These are phyloP conservation scores for Periparus ater DNA, from an alignment of 2,797 vertebrate genomes.

Conservation along the genomic window DNA sequence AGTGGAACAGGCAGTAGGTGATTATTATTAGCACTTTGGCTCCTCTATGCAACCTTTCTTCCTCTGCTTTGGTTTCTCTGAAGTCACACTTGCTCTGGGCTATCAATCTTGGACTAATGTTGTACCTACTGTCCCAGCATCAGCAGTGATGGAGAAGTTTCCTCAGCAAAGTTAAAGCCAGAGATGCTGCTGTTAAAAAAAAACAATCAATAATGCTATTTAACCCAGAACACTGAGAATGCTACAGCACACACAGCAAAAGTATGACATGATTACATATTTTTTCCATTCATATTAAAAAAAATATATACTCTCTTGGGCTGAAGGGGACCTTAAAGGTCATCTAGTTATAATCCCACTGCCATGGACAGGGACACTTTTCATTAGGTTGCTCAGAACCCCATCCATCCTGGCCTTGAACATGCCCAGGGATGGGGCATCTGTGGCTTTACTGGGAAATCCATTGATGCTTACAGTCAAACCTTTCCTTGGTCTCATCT, in stretches of 20 bases:
- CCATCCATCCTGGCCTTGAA: background rate
- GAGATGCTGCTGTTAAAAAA: background rate
- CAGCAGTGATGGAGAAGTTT: background rate
- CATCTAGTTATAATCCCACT: background rate
- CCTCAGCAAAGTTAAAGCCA: background rate
- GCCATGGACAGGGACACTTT: background rate
- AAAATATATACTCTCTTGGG: background rate
- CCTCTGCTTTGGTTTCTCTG: background rate
- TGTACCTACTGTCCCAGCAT: background rate
- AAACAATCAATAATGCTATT: background rate
- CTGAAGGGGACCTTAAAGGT: background rate
- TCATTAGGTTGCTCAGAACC: background rate
- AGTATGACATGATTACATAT: background rate
- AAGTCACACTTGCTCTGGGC: background rate
- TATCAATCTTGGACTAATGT: background rate
- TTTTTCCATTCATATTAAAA: background rate
- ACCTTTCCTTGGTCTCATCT: background rate
- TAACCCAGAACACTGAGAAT: background rate
- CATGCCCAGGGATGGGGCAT: too few species aligned
- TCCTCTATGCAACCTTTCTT: background rate
- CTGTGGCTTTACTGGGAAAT: fast-evolving
- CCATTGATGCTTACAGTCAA: background rate
- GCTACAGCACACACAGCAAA: background rate
- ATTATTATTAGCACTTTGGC: constrained; percentile 20
- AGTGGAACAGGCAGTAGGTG: background rate